A percentile compares a stretch with the other conserved stretches of the same genome.
Conservation (phyloP, 2,888 invertebrate species). For the Toxonevra muliebris region DNA sequence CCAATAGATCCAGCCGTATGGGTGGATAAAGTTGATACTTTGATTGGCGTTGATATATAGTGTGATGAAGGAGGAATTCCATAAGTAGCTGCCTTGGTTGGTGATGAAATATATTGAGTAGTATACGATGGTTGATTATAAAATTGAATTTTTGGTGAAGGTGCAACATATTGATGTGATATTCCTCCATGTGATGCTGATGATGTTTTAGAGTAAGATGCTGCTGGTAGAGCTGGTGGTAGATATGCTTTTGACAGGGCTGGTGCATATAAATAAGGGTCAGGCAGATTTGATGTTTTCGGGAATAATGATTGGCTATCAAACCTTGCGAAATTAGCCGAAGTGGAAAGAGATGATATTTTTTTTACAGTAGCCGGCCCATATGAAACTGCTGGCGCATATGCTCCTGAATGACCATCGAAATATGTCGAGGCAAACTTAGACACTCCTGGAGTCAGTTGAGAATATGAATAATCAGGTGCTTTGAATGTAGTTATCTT, state of each 20-base stretch:
- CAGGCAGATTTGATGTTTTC: slow-evolving; percentile 36
- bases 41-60: slow-evolving; percentile 36
- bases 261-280: slow-evolving; percentile 51
- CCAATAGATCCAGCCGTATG: slow-evolving; percentile 24
- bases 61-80: slow-evolving; percentile 42
- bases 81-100: slow-evolving; percentile 44
- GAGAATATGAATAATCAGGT: slow-evolving; percentile 48
- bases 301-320: slow-evolving; percentile 45
- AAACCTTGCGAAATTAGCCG: slow-evolving; percentile 39
- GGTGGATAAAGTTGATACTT: slow-evolving; percentile 23
- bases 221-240: slow-evolving; percentile 36
- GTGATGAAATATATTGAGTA: slow-evolving; percentile 43
- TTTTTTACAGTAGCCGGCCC: slow-evolving; percentile 46
- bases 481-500: slow-evolving; percentile 50
- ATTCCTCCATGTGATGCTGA: slow-evolving; percentile 25
- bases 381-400: slow-evolving; percentile 49
- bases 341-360: slow-evolving; percentile 41
- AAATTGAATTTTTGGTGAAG: not conserved
- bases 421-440: too few species aligned
- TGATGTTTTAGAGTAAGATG: slow-evolving; percentile 19
- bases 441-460: too few species aligned
- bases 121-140: slow-evolving; percentile 11
- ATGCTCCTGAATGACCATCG: too few species aligned
- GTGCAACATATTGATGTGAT: slow-evolving; percentile 30
- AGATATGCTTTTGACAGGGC: slow-evolving; percentile 48